These are phyloP conservation scores for Valencia hispanica DNA, from an alignment of 2,797 vertebrate genomes.

Conservation along the genomic window DNA sequence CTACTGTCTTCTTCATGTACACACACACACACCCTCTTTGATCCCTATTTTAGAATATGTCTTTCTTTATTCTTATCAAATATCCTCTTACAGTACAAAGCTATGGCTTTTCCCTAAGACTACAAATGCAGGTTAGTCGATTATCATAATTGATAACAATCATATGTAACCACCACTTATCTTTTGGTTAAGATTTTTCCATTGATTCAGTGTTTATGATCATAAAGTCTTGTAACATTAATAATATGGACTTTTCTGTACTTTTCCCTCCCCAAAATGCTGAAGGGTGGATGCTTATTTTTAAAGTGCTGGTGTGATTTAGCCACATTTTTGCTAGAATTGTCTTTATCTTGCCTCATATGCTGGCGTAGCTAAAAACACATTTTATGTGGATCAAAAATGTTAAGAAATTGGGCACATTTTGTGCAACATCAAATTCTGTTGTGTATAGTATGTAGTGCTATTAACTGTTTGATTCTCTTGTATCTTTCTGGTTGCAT, in stretches of 20 bases:
- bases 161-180: neutral
- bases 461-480: neutral
- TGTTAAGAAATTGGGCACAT: neutral
- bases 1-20: neutral
- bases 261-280: neutral
- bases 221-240: neutral
- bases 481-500: neutral
- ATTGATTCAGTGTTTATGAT: neutral
- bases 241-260: neutral
- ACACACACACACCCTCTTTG: neutral
- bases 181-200: neutral
- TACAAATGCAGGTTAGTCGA: neutral
- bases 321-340: too few relatives aligned
- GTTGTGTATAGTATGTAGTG: neutral
- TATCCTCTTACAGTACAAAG: neutral
- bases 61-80: conserved; percentile 1
- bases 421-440: neutral
- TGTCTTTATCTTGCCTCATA: neutral
- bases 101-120: neutral
- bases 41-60: neutral
- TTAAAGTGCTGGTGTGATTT: neutral
- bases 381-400: neutral
- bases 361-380: neutral
- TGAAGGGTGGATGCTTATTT: neutral
- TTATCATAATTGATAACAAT: neutral